Base-by-base conservation (phyloP, 2,113 vertebrate species). In the Peromyscus polionotus region DNA sequence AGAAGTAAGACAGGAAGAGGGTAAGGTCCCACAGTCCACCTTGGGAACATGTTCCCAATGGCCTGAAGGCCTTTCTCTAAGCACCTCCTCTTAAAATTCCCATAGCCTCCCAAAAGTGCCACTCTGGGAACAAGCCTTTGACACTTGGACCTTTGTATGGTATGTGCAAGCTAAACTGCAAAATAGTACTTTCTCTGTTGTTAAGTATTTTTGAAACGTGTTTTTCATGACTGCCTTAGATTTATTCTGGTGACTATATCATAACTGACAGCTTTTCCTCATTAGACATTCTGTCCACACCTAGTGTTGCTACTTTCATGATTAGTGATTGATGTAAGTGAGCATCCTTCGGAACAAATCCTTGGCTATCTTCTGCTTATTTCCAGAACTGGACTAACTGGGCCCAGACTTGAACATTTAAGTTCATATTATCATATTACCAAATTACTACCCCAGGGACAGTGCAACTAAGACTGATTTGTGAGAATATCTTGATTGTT, bases 401-500 rank as follows among this genome's bases (percentile, higher is more conserved):
- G 51, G 31, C 5, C 51, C 33, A 75, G 76, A 73, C 87, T 59
- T n/a, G 93, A 75, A 76, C 76, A 76, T 88, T 88, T 93, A 77
- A 84, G 33, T 31, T 68, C 88, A 88, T 95, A 83, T 83, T 57
- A 70, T 81, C 88, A 88, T 95, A 83, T 83, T 57, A 70, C 86
- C 57, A 83, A 93, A 59, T 95, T 95, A 63, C 31, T 68, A 85
- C 93, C 31, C 76, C 90, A 33, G 42, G 26, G 42, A 59, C 24
- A 19, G 7, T n/a, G 1, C 88, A 63, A 94, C 90, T 95, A 70
- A 93, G 88, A 85, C 76, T 87, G 28, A 65, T 88, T 79, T n/a
- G 31, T 88, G 67, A 90, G 79, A 65, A 45, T 93, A 72, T 85
- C 88, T 70, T 90, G 68, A 90, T 94, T 70, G 28, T 88, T 51